Conservation (phyloP, 1,140 invertebrate species). For the Danaus melanippus region DNA sequence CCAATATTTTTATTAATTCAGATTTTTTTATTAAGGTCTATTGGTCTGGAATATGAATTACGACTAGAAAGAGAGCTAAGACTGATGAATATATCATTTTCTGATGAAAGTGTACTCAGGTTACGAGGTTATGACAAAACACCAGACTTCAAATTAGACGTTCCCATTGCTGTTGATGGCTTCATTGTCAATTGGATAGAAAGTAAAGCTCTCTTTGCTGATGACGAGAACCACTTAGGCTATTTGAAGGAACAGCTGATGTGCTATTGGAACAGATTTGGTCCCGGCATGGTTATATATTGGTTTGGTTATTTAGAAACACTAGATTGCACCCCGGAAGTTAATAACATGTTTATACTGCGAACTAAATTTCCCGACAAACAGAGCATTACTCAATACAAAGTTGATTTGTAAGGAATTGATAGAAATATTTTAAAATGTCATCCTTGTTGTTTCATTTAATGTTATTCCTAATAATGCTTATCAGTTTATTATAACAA, state of each 20-base stretch:
- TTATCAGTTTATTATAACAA: too few species aligned
- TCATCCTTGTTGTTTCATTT: too few species aligned
- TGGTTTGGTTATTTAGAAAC: slow-evolving; percentile 93
- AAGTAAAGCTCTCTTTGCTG: slow-evolving; percentile 95
- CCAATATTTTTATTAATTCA: slow-evolving; percentile 6
- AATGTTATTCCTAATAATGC: too few species aligned
- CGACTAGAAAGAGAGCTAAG: slow-evolving; percentile 60
- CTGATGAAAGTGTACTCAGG: slow-evolving; percentile 86
- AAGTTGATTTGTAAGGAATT: slow-evolving; percentile 34
- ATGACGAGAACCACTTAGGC: slow-evolving; percentile 84
- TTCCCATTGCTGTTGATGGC: slow-evolving; percentile 90
- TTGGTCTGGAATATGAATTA: slow-evolving; percentile 67
- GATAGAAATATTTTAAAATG: too few species aligned
- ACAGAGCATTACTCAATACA: slow-evolving; percentile 55
- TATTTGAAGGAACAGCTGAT: slow-evolving; percentile 90
- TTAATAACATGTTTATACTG: slow-evolving; percentile 64
- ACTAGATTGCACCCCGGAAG: slow-evolving; percentile 61
- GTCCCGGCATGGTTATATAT: slow-evolving; percentile 94
- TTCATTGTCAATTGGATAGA: slow-evolving; percentile 96
- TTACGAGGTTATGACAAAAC: slow-evolving; percentile 94
- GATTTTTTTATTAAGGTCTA: slow-evolving; percentile 49
- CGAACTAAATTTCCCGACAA: slow-evolving; percentile 42
- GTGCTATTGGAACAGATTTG: slow-evolving; percentile 96
- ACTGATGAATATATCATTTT: slow-evolving; percentile 74
- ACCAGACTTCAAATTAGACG: slow-evolving; percentile 92